Conservation (phyloP, 2,113 vertebrate species). For the Balaeniceps rex region DNA sequence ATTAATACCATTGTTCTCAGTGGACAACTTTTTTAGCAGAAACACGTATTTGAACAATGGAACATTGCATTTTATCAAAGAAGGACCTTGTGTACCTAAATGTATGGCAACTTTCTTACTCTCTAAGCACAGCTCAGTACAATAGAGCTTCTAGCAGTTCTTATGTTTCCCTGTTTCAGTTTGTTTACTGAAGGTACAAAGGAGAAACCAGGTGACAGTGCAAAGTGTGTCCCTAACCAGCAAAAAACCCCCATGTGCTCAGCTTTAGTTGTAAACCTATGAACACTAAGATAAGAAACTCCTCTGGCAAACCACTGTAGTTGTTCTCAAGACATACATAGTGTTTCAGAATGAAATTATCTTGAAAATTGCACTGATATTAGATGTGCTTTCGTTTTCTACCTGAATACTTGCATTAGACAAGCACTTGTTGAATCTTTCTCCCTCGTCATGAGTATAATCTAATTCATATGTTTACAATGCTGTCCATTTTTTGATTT, state of each 20-base stretch:
- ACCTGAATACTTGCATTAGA: neutral
- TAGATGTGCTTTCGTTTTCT: neutral
- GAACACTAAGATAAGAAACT: neutral
- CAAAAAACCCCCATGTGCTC: fast-evolving
- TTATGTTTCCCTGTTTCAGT: neutral
- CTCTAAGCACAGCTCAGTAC: neutral
- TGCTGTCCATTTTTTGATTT: neutral
- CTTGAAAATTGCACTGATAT: neutral
- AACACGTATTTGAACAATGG: neutral
- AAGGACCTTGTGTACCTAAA: neutral
- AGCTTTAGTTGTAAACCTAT: neutral
- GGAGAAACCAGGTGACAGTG: neutral
- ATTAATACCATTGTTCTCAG: neutral
- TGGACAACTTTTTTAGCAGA: neutral
- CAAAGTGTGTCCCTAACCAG: neutral
- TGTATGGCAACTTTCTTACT: neutral
- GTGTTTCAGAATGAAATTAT: neutral
- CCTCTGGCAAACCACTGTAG: neutral
- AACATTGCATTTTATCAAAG: neutral
- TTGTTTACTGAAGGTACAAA: neutral
- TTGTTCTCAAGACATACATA: neutral
- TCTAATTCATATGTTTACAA: neutral
- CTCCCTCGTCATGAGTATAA: neutral
- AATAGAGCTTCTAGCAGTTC: neutral
- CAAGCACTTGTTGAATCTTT: neutral